Conservation (phyloP, 2,797 vertebrate genomes). For the Paedocypris micromegethes region DNA sequence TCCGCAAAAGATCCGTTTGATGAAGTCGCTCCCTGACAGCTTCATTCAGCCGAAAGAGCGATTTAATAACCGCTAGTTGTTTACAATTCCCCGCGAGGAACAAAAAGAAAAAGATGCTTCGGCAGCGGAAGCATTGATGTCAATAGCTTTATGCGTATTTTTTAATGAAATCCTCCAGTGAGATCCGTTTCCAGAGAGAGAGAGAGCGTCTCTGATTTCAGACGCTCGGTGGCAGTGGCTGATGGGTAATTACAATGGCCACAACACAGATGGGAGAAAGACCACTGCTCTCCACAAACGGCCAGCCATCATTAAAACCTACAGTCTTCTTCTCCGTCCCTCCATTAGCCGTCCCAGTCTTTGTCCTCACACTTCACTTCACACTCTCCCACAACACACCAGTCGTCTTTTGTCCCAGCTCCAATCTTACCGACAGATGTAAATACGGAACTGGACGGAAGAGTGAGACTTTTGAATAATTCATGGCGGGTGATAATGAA, state of each 20-base stretch:
- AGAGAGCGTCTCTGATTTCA: conserved; percentile 33
- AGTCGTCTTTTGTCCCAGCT: conserved; percentile 21
- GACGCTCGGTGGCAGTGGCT: conserved; percentile 52
- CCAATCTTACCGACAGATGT: conserved; percentile 41
- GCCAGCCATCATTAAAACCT: conserved; percentile 34
- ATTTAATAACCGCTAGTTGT: conserved; percentile 18
- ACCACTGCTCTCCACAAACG: not conserved
- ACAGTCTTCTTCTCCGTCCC: conserved; percentile 11
- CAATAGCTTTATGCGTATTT: conserved; percentile 28
- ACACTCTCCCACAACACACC: not conserved
- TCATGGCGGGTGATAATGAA: conserved; percentile 74
- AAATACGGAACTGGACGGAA: conserved; percentile 32
- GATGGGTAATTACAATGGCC: conserved; percentile 70
- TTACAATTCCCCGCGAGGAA: conserved; percentile 4
- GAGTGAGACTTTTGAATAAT: conserved; percentile 70
- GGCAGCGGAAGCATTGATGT: conserved; percentile 25
- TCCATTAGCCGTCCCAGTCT: conserved; percentile 23
- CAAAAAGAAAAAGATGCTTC: conserved; percentile 15
- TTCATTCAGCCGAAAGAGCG: not conserved
- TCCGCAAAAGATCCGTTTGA: conserved; percentile 1
- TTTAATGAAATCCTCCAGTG: conserved; percentile 28
- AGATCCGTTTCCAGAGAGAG: conserved; percentile 21
- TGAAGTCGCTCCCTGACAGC: conserved; percentile 21
- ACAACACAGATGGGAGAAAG: conserved; percentile 65
- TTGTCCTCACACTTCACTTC: conserved; percentile 4